phyloP scores from a whole-genome alignment of 2,113 vertebrate species.

The Pseudopodoces humilis region DNA sequence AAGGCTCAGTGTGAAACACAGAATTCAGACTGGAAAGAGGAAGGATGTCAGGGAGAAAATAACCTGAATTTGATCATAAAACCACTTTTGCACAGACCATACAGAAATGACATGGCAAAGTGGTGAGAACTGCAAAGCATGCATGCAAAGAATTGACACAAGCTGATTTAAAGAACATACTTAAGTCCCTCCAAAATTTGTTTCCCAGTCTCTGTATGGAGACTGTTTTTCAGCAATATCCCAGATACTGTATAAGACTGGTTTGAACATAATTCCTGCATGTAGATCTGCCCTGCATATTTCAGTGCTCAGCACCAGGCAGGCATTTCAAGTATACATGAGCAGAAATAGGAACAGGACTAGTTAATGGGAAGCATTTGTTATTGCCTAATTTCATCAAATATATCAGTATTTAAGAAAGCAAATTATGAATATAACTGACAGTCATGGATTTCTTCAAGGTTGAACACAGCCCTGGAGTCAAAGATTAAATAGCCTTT shows the following conservation, averaged over 20 bases:
- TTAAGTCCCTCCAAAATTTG: not conserved
- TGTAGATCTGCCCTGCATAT: not conserved
- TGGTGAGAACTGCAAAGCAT: not conserved
- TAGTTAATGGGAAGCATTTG: not conserved
- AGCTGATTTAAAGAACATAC: not conserved
- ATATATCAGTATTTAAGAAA: slow-evolving; percentile 24
- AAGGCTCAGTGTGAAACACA: not conserved
- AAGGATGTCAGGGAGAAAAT: slow-evolving; percentile 3
- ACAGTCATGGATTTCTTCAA: not conserved
- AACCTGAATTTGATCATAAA: slow-evolving; percentile 18
- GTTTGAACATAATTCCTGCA: not conserved
- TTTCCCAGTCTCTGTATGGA: not conserved
- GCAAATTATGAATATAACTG: not conserved
- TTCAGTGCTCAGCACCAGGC: not conserved
- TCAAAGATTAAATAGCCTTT: slow-evolving; percentile 9
- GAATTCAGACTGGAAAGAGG: not conserved
- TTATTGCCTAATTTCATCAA: slow-evolving; percentile 8
- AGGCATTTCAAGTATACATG: not conserved
- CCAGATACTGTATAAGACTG: not conserved
- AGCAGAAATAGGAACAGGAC: not conserved
- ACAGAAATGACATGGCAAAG: not conserved
- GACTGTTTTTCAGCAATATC: not conserved
- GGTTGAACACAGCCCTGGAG: not conserved
- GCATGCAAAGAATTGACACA: not conserved
- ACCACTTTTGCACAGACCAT: not conserved